These are phyloP conservation scores for Melanotaenia boesemani DNA, from an alignment of 2,797 vertebrate species.

Conservation along the genomic window DNA sequence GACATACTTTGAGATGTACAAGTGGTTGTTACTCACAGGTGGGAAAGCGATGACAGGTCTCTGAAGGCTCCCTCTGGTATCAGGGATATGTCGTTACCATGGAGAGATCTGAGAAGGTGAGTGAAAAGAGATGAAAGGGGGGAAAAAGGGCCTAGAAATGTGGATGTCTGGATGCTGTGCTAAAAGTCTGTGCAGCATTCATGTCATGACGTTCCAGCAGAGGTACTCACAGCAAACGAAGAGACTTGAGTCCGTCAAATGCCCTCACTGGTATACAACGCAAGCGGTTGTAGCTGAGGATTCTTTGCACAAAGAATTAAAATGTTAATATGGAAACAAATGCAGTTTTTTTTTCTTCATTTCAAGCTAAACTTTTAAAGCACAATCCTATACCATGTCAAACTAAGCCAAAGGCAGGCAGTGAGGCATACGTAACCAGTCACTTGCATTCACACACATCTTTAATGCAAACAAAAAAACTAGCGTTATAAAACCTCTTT, in stretches of 20 bases:
- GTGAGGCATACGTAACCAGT: conserved; percentile 25
- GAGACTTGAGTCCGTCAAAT: conserved; percentile 93
- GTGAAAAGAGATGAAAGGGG: conserved; percentile 18
- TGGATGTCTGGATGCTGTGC: conserved; percentile 1
- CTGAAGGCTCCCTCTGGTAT: conserved; percentile 97
- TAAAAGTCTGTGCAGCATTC: not conserved
- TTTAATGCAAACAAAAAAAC: not conserved
- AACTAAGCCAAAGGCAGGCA: conserved; percentile 25
- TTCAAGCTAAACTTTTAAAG: conserved; percentile 16
- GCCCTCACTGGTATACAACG: conserved; percentile 93
- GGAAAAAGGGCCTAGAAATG: conserved; percentile 11
- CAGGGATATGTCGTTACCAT: conserved; percentile 96
- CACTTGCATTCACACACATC: not conserved
- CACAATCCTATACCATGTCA: conserved; percentile 16
- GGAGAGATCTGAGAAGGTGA: conserved; percentile 88
- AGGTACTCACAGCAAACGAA: conserved; percentile 92
- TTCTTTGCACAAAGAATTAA: conserved; percentile 82
- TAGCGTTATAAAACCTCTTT: not conserved
- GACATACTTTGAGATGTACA: conserved; percentile 1
- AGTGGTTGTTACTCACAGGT: conserved; percentile 88
- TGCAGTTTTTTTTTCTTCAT: not conserved
- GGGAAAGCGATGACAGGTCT: conserved; percentile 94
- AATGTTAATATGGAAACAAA: conserved; percentile 37
- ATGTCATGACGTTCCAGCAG: not conserved
- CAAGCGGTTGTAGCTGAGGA: conserved; percentile 97